Percentiles rank a stretch among this genome's conserved stretches.
Evolutionary conservation across 2,797 vertebrate species (phyloP).

Genomic region (Graptemys geographica): DNA sequence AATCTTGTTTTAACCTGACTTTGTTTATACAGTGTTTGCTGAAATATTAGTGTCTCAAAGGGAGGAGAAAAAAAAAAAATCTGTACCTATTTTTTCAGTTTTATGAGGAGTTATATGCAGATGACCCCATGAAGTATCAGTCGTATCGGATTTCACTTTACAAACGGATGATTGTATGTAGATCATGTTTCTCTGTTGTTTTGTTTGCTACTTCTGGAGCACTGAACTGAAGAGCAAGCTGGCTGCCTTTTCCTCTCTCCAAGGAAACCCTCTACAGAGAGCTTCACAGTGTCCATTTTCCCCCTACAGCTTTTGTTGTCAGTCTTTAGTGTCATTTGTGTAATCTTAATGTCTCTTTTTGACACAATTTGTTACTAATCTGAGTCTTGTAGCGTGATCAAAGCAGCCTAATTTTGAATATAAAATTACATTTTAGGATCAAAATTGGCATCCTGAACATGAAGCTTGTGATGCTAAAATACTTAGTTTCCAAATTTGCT

Average conservation of each 20-base stretch:
- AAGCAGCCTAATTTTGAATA: constrained; percentile 64
- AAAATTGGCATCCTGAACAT: background rate
- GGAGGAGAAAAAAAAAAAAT: constrained; percentile 71
- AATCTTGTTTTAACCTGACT: constrained; percentile 47
- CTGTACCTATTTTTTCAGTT: constrained; percentile 88
- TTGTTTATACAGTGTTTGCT: constrained; percentile 48
- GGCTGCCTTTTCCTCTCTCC: constrained; percentile 59
- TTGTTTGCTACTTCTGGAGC: constrained; percentile 67
- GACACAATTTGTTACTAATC: constrained; percentile 83
- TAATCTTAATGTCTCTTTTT: constrained; percentile 57
- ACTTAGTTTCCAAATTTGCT: background rate
- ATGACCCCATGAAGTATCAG: constrained; percentile 92
- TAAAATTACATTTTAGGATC: background rate
- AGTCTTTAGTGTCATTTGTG: constrained; percentile 64
- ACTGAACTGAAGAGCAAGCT: constrained; percentile 77
- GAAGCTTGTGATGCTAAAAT: background rate
- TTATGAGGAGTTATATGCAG: constrained; percentile 94
- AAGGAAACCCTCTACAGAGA: constrained; percentile 63
- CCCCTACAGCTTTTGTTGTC: constrained; percentile 75
- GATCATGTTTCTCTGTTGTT: constrained; percentile 73
- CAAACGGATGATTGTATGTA: constrained; percentile 99
- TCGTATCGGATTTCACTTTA: constrained; percentile 95
- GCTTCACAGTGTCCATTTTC: constrained; percentile 57
- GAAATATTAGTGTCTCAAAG: constrained; percentile 33
- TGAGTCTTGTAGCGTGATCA: constrained; percentile 75